These are phyloP conservation scores for Morpho deidamia DNA, from an alignment of 2,888 invertebrate genomes.

Conservation along the genomic window DNA sequence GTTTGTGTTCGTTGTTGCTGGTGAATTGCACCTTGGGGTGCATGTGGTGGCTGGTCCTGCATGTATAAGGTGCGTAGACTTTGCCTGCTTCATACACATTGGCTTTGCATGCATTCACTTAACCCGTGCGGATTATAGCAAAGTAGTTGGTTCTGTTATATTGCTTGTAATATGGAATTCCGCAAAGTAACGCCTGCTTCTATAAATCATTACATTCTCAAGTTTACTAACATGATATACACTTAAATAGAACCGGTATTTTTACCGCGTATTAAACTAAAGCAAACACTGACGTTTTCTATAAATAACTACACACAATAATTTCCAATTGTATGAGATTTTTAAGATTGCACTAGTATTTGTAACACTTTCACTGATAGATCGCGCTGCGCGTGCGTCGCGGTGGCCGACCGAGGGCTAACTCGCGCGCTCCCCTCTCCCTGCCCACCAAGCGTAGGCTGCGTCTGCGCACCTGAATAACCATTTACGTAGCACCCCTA, in stretches of 20 bases:
- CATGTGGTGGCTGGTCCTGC: too few relatives aligned
- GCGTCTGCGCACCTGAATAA: conserved; percentile 46
- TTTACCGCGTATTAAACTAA: background rate
- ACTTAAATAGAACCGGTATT: background rate
- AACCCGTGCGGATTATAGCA: too few relatives aligned
- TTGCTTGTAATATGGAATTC: too few relatives aligned
- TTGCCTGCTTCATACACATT: too few relatives aligned
- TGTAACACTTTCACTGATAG: conserved; percentile 24
- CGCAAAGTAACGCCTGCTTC: too few relatives aligned
- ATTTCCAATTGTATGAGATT: conserved; percentile 6
- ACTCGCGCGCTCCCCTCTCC: conserved; percentile 56
- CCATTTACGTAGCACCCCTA: conserved; percentile 61
- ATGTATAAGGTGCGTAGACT: too few relatives aligned
- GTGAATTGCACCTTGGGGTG: too few relatives aligned
- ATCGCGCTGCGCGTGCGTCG: conserved; percentile 49
- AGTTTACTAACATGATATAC: background rate
- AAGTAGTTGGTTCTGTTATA: too few relatives aligned
- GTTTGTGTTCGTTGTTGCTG: too few relatives aligned
- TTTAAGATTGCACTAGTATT: conserved; percentile 14
- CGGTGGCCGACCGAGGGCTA: conserved; percentile 62
- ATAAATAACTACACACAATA: conserved; percentile 9
- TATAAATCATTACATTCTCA: too few relatives aligned
- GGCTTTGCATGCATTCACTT: too few relatives aligned
- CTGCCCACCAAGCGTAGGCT: conserved; percentile 47
- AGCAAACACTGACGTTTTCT: conserved; percentile 8